Percentiles rank a stretch among this genome's conserved stretches.
phyloP scores from a whole-genome alignment of 2,797 vertebrate genomes.

The Microcaecilia unicolor region DNA sequence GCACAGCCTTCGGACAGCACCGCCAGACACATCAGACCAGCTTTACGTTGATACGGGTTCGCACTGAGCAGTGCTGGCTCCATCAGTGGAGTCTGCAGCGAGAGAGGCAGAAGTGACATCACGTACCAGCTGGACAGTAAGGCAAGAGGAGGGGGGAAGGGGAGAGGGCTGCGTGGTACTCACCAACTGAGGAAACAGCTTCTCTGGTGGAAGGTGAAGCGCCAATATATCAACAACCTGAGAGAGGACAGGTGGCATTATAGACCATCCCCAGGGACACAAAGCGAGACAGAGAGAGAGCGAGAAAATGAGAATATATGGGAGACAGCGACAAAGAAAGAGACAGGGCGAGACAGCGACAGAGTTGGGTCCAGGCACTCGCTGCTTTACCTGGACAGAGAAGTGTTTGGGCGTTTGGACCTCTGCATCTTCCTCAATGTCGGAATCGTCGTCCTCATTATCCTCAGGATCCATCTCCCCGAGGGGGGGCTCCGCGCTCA shows the following conservation, averaged over 20 bases:
- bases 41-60: conserved; percentile 72
- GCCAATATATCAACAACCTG: conserved; percentile 84
- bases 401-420: conserved; percentile 48
- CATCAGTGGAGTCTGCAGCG: conserved; percentile 72
- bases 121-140: too few relatives aligned
- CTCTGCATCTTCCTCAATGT: conserved; percentile 24
- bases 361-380: too few relatives aligned
- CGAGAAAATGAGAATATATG: too few relatives aligned
- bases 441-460: conserved; percentile 56
- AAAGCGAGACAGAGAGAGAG: too few relatives aligned
- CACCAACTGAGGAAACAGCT: conserved; percentile 76
- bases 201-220: conserved; percentile 79
- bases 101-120: too few relatives aligned
- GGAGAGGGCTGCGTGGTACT: conserved; percentile 21
- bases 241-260: too few relatives aligned
- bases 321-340: too few relatives aligned
- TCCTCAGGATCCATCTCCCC: conserved; percentile 81
- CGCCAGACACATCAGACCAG: conserved; percentile 76
- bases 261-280: too few relatives aligned
- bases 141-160: too few relatives aligned
- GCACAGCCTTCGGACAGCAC: conserved; percentile 84
- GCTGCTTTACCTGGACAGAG: conserved; percentile 39
- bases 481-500: conserved; percentile 62
- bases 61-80: conserved; percentile 64
- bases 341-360: too few relatives aligned